Evolutionary conservation across 2,888 invertebrate species (phyloP).

Genomic region (Drosophila subquinaria): DNA sequence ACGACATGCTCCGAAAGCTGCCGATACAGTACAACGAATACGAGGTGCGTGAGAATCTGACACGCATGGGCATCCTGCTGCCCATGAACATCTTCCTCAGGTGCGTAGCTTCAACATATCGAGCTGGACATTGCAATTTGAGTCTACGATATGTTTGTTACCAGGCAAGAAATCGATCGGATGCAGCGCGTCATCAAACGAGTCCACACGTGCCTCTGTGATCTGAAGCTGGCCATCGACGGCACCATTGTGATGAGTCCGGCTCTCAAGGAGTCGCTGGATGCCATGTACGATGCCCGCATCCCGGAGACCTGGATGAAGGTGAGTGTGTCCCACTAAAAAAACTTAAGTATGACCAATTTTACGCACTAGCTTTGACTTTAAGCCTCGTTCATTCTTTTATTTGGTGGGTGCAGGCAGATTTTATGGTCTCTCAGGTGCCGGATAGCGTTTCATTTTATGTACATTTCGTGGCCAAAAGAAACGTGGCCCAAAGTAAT

Average conservation of each 20-base stretch:
- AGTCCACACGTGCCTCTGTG: conserved; percentile 92
- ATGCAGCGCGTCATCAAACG: conserved; percentile 94
- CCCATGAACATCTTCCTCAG: conserved; percentile 98
- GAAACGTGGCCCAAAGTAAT: conserved; percentile 55
- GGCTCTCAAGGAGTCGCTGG: conserved; percentile 93
- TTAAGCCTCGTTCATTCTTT: conserved; percentile 29
- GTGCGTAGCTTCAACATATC: conserved; percentile 72
- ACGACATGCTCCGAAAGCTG: conserved; percentile 95
- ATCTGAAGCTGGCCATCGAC: conserved; percentile 97
- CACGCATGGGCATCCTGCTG: conserved; percentile 95
- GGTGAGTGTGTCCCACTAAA: conserved; percentile 85
- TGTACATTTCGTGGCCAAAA: conserved; percentile 40
- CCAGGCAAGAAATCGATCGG: conserved; percentile 91
- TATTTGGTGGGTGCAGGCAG: background rate
- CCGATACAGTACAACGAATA: conserved; percentile 95
- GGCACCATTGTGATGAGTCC: conserved; percentile 99
- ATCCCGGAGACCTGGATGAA: conserved; percentile 97
- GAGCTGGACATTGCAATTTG: background rate
- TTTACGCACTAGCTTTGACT: conserved; percentile 41
- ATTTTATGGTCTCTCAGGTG: conserved; percentile 59
- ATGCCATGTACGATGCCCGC: conserved; percentile 98
- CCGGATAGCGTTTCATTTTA: conserved; percentile 34
- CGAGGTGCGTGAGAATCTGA: conserved; percentile 95
- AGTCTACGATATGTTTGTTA: background rate
- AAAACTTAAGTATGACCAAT: conserved; percentile 19